phyloP scores from a whole-genome alignment of 2,797 vertebrate genomes.

The Anguilla marmorata region DNA sequence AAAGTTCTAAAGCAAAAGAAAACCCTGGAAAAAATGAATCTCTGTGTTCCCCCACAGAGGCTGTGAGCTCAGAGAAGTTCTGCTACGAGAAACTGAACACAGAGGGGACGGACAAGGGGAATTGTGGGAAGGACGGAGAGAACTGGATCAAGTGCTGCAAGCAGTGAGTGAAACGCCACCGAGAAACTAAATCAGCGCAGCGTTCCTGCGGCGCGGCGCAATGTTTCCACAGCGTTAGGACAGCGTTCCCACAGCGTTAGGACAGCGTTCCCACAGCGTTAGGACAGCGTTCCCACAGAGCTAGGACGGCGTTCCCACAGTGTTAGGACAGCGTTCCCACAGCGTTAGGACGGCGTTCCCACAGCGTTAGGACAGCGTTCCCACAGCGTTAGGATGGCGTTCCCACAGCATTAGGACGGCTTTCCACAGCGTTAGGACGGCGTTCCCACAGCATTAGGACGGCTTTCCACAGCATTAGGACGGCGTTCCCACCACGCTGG shows the following conservation, averaged over 20 bases:
- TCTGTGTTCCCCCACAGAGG: constrained; percentile 70
- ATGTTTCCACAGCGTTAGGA: no score
- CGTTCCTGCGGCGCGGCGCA: no score
- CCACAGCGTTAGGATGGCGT: no score
- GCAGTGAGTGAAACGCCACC: constrained; percentile 82
- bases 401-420: no score
- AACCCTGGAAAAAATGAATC: background rate
- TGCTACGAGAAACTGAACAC: constrained; percentile 98
- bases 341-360: no score
- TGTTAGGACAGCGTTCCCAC: no score
- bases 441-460: background rate
- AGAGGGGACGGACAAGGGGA: constrained; percentile 96
- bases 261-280: no score
- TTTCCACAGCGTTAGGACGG: no score
- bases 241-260: no score
- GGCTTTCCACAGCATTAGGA: background rate
- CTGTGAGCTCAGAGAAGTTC: constrained; percentile 91
- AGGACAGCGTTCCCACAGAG: no score
- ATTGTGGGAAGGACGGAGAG: constrained; percentile 92
- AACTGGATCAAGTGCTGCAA: constrained; percentile 95
- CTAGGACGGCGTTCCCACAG: no score
- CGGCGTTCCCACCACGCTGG: background rate
- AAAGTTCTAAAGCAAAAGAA: background rate
- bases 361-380: no score
- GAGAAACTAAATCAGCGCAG: background rate